These are phyloP conservation scores for Halesus radiatus DNA, from an alignment of 1,140 invertebrate species.

Conservation along the genomic window DNA sequence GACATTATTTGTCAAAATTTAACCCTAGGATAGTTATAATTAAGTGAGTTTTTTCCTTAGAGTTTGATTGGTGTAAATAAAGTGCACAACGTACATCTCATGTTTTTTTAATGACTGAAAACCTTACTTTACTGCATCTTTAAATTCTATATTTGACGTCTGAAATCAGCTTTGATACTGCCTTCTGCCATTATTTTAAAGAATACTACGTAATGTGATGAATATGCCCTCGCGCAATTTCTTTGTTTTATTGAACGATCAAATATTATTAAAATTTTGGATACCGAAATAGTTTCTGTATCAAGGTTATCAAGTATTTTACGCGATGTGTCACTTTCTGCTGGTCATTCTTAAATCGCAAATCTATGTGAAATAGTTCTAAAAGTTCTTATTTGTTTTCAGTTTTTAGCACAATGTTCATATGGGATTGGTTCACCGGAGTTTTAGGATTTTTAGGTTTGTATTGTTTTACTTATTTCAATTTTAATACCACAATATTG, in stretches of 20 bases:
- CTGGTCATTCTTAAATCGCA: slow-evolving; percentile 36
- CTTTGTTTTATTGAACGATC: neutral
- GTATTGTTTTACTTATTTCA: slow-evolving; percentile 60
- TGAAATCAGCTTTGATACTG: slow-evolving; percentile 28
- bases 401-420: slow-evolving; percentile 84
- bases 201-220: slow-evolving; percentile 16
- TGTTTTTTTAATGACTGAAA: neutral
- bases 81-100: neutral
- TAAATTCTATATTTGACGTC: slow-evolving; percentile 42
- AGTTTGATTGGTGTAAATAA: neutral
- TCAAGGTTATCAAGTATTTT: slow-evolving; percentile 42
- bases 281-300: slow-evolving; percentile 15
- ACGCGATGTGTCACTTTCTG: slow-evolving; percentile 28
- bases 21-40: slow-evolving; percentile 46
- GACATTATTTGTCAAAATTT: slow-evolving; percentile 44
- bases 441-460: slow-evolving; percentile 96
- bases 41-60: slow-evolving; percentile 41
- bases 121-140: neutral
- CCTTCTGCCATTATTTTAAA: slow-evolving; percentile 41
- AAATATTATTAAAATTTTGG: neutral
- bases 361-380: slow-evolving; percentile 21
- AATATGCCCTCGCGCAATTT: neutral
- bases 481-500: slow-evolving; percentile 31
- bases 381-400: slow-evolving; percentile 36
- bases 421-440: slow-evolving; percentile 98